A percentile compares a stretch with the other conserved stretches of the same genome.
phyloP scores from a whole-genome alignment of 2,113 vertebrate species.

The Halcyon malimbica region DNA sequence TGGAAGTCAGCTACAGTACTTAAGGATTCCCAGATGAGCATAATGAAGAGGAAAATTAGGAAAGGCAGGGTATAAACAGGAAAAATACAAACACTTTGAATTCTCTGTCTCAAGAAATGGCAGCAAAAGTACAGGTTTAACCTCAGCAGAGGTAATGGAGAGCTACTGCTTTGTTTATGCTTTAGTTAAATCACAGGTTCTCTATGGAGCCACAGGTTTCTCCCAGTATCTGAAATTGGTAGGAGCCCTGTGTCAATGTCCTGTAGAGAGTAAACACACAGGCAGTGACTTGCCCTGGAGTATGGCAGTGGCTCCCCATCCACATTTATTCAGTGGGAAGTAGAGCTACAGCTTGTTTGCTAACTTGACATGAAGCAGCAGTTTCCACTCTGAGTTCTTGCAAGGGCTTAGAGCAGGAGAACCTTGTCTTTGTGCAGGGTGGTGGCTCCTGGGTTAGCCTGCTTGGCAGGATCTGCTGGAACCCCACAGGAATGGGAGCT shows the following conservation, averaged over 20 bases:
- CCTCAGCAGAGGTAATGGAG: neutral
- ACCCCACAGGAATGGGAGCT: neutral
- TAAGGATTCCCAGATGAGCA: neutral
- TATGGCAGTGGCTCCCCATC: neutral
- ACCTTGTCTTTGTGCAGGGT: neutral
- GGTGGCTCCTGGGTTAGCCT: neutral
- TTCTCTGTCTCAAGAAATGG: neutral
- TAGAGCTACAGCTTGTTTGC: neutral
- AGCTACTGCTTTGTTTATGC: neutral
- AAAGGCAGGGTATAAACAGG: neutral
- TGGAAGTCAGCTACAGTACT: neutral
- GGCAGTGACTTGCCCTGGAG: neutral
- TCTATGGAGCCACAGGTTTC: neutral
- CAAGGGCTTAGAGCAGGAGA: neutral
- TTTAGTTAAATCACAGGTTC: neutral
- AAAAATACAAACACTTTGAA: neutral
- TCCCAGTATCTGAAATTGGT: neutral
- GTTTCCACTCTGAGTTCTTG: neutral
- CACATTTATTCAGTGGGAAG: neutral
- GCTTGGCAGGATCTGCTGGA: neutral
- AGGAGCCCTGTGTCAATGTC: neutral
- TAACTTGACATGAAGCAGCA: neutral
- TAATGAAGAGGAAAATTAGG: neutral
- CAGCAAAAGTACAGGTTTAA: neutral
- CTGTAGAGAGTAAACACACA: neutral